Percentiles rank a stretch among this genome's conserved stretches.
Evolutionary conservation across 2,888 invertebrate species (phyloP).

Genomic region (Brenthis ino): DNA sequence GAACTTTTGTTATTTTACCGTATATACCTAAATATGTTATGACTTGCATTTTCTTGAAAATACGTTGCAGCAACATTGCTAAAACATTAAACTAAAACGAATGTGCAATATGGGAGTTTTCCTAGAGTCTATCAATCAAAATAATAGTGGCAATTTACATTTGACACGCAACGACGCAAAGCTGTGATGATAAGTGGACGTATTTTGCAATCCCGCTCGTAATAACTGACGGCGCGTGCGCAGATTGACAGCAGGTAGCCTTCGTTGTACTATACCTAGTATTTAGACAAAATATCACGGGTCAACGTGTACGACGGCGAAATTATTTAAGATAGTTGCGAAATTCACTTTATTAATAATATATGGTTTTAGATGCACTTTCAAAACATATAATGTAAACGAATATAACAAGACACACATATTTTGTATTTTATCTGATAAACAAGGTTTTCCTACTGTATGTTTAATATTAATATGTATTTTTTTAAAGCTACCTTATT

Average conservation of each 20-base stretch:
- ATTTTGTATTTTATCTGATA: too few species aligned
- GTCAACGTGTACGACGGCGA: constrained; percentile 28
- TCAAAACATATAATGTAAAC: neutral
- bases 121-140: constrained; percentile 47
- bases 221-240: constrained; percentile 47
- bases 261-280: constrained; percentile 47
- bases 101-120: constrained; percentile 44
- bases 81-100: constrained; percentile 12
- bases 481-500: neutral
- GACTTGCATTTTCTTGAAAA: neutral
- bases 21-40: neutral
- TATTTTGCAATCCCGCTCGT: constrained; percentile 46
- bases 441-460: too few species aligned
- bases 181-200: constrained; percentile 45
- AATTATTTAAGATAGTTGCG: constrained; percentile 29
- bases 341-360: constrained; percentile 20
- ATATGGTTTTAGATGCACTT: neutral
- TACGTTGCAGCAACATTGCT: neutral
- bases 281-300: constrained; percentile 51
- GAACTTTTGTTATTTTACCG: constrained; percentile 3
- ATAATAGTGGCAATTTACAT: constrained; percentile 48
- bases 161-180: constrained; percentile 45
- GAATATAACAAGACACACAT: neutral
- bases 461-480: too few species aligned
- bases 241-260: constrained; percentile 49